Conservation (phyloP, 1,140 invertebrate genomes). For the Drosophila tsacasi region DNA sequence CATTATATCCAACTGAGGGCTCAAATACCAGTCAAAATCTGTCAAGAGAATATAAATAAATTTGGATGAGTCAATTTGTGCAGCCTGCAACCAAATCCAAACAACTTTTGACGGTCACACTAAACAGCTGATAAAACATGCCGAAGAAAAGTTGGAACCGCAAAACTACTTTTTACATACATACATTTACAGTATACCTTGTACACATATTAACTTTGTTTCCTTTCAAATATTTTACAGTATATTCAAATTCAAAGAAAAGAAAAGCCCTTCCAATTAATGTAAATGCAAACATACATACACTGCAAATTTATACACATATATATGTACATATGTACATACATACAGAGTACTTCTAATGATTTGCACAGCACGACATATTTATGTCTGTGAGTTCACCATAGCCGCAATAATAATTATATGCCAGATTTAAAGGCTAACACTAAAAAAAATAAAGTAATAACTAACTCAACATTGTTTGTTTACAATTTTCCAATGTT, state of each 20-base stretch:
- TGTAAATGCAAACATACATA: not conserved
- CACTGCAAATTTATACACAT: not conserved
- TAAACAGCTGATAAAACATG: conserved; percentile 5
- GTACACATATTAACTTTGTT: not conserved
- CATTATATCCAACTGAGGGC: conserved; percentile 27
- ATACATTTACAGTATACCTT: too few species aligned
- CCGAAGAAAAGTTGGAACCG: not conserved
- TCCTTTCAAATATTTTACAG: not conserved
- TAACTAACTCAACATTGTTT: not conserved
- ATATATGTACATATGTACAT: not conserved
- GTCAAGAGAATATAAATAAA: not conserved
- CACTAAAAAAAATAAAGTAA: too few species aligned
- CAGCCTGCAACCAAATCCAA: not conserved
- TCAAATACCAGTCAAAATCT: not conserved
- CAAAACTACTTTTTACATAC: not conserved
- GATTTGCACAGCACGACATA: not conserved
- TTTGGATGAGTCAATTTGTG: not conserved
- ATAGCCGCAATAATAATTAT: not conserved
- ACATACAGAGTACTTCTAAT: not conserved
- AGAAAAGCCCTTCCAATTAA: not conserved
- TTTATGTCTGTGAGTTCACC: not conserved
- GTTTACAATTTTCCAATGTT: conserved; percentile 4
- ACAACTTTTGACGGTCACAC: not conserved
- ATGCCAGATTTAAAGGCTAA: not conserved
- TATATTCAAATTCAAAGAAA: not conserved